Percentiles rank a stretch among this genome's conserved stretches.
Conservation (phyloP, 2,113 vertebrate species). For the Halcyon malimbica region DNA sequence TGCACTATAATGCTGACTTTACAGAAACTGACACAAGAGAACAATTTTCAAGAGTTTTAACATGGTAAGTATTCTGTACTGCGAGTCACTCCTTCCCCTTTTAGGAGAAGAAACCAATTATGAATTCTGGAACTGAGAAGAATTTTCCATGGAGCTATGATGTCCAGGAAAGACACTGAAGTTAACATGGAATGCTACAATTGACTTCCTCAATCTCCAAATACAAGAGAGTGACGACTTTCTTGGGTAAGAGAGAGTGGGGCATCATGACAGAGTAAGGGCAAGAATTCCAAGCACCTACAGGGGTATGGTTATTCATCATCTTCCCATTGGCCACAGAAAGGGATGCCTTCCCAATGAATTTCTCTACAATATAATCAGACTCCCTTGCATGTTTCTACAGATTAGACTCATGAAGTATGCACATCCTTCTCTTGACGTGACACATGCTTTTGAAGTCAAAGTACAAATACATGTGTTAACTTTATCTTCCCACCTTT, state of each 20-base stretch:
- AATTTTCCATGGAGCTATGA: background rate
- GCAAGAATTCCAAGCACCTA: background rate
- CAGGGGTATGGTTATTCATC: rapidly evolving
- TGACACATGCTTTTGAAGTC: background rate
- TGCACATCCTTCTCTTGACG: background rate
- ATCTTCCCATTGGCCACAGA: rapidly evolving
- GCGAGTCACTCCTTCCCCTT: background rate
- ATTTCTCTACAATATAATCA: background rate
- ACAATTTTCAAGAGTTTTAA: background rate
- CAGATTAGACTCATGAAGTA: background rate
- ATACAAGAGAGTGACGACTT: background rate
- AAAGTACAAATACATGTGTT: background rate
- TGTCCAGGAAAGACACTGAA: background rate
- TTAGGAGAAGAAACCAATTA: background rate
- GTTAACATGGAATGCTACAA: background rate
- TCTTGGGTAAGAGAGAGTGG: background rate
- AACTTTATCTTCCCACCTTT: background rate
- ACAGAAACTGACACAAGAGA: background rate
- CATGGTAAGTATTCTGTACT: background rate
- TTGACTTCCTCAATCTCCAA: background rate
- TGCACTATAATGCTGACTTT: background rate
- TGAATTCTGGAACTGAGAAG: background rate
- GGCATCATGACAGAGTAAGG: background rate
- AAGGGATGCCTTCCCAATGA: background rate
- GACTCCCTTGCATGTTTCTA: background rate